Evolutionary conservation across 2,113 vertebrate genomes (phyloP).

Genomic region (Aepyceros melampus): DNA sequence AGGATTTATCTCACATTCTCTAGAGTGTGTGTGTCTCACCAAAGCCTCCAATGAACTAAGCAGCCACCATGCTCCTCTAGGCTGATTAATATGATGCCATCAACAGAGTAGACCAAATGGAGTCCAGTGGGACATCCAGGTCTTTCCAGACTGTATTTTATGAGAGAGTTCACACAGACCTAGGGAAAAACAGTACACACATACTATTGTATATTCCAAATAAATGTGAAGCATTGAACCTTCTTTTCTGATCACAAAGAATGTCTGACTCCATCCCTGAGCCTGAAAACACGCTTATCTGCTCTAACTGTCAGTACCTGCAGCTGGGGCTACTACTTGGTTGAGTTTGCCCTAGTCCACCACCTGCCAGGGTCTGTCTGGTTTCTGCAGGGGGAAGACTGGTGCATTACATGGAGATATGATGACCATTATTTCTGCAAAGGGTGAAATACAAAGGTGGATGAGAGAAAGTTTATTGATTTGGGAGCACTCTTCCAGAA

Average conservation of each 20-base stretch:
- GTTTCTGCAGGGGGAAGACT: background rate
- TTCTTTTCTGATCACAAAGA: background rate
- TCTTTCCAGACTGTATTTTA: background rate
- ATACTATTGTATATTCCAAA: background rate
- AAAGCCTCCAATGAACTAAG: background rate
- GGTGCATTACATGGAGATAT: background rate
- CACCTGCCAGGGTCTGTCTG: background rate
- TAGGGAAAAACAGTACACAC: background rate
- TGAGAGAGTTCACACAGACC: background rate
- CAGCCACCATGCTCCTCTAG: background rate
- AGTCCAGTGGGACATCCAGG: background rate
- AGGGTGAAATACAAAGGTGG: background rate
- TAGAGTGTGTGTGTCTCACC: background rate
- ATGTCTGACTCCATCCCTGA: background rate
- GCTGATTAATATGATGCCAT: background rate
- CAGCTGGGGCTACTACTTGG: background rate
- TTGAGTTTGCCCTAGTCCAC: background rate
- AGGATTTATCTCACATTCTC: background rate
- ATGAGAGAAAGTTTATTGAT: background rate
- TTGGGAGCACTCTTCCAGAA: background rate
- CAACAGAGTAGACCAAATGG: background rate
- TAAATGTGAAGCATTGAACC: background rate
- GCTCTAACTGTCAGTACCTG: background rate
- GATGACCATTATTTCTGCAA: background rate
- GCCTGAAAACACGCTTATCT: background rate